Evolutionary conservation across 2,113 vertebrate species (phyloP), one percentile per base, ranked within the genome.

Genomic region (Stomatorhinus ivindoensis): DNA sequence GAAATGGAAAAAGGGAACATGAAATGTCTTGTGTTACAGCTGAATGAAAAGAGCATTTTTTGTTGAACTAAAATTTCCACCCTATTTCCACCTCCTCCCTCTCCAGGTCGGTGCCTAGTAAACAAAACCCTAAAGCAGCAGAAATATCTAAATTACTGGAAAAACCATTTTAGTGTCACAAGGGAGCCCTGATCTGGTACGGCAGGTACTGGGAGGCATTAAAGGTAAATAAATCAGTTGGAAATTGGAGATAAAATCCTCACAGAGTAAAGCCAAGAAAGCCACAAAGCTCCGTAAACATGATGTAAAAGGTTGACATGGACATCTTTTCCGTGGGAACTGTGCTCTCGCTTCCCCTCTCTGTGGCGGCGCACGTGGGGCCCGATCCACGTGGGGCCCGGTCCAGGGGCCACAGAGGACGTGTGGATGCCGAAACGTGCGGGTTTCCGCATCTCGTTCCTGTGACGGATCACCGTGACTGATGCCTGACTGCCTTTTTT

Each of bases 91-190:
- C 6, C 24, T n/a, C 55, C 55, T n/a, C 55, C 93, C 92, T 93
- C 92, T 92, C 93, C 90, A 51, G 91, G 91, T 91, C 90, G 93
- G 90, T 90, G 94, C 93, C 93, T 93, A 92, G 92, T 94, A 94
- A 95, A 95, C 90, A 94, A 90, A 55, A 92, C 51, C 87, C 46
- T 46, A 87, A 88, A 91, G 92, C 93, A 39, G 82, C 83, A 89
- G 84, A 44, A 80, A 92, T 90, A 92, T 92, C 90, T 91, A 92
- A 94, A 92, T 92, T 42, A 87, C 90, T 94, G 94, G 95, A 95
- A 95, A 94, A 93, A 92, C 86, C 93, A 92, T 86, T 91, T 69
- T 94, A 91, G 93, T 48, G 31, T 85, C 83, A 89, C 87, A 48
- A 42, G 89, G 93, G 84, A 80, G 90, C 87, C 82, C 76, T 65